Base-by-base conservation (phyloP, 2,888 invertebrate genomes). In the Mycalesis mineus region DNA sequence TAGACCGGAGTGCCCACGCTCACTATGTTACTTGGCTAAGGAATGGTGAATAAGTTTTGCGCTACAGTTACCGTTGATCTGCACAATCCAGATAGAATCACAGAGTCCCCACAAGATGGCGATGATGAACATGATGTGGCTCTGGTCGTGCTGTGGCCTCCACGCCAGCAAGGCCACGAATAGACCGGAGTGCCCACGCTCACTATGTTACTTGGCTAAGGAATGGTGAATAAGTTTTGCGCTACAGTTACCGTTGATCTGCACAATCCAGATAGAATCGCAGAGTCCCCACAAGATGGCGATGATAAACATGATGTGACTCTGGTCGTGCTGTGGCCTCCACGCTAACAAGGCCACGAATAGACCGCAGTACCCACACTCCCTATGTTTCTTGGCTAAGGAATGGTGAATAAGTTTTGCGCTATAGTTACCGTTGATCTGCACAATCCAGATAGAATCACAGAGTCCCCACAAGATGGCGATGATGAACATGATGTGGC, bases 231-330 rank as follows among this genome's bases (percentile, higher is more conserved):
- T 22, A 22, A 22, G 22, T 22, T 22, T 22, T 5, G 22, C 5
- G 22, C 22, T 22, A 22, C 5, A 22, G 22, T 22, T 22, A 22
- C 22, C 22, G 22, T 22, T 22, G 22, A 22, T 22, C 22, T 22
- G 70, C 5, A 93, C 93, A 53, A 92, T 88, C 92, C 93, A 93
- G 6, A 93, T 83, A 0, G 92, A 93, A 73, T 93, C 93, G 8
- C 91, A 90, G 40, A 92, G 73, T 0, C 93, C 93, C 93, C 93
- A 93, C 6, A 92, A 68, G n/a, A 88, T 90, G 0, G 93, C 91
- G 8, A 93, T 78, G 51, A 91, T 73, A 73, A 91, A 93, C 68
- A 93, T 75, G n/a, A 86, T 69, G 71, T 91, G 74, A 7, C 67
- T 74, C 44, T 84, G 82, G 1, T 89, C 82, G 0, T 88, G 80